phyloP scores from a whole-genome alignment of 2,888 invertebrate species.

The Orgyia antiqua region DNA sequence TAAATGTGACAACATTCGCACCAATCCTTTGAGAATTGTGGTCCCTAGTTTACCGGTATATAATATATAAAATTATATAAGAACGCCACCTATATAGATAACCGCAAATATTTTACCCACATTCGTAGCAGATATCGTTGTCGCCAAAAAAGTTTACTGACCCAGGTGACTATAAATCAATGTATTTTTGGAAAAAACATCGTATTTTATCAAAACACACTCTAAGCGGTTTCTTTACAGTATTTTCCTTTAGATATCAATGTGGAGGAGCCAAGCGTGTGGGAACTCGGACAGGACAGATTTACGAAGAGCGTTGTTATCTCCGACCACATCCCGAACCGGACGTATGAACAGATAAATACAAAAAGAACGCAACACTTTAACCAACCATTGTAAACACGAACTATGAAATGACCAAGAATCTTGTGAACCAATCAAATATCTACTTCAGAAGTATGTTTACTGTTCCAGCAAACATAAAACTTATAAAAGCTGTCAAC shows the following conservation, averaged over 20 bases:
- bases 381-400: constrained; percentile 24
- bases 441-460: too few relatives aligned
- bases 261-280: constrained; percentile 26
- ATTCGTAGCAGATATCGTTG: constrained; percentile 7
- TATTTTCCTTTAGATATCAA: constrained; percentile 31
- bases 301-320: constrained; percentile 53
- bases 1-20: constrained; percentile 27
- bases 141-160: constrained; percentile 6
- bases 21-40: constrained; percentile 21
- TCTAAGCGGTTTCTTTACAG: constrained; percentile 23
- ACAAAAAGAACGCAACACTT: constrained; percentile 32
- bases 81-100: constrained; percentile 2
- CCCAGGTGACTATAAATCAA: constrained; percentile 38
- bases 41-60: constrained; percentile 8
- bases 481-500: too few relatives aligned
- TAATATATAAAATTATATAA: constrained; percentile 6
- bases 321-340: constrained; percentile 35
- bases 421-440: constrained; percentile 1
- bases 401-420: constrained; percentile 4
- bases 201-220: constrained; percentile 39
- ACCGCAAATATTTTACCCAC: constrained; percentile 5
- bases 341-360: constrained; percentile 24
- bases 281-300: constrained; percentile 40
- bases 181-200: too few relatives aligned
- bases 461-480: too few relatives aligned